Conservation (phyloP, 2,113 vertebrate species). For the Corvus cornix region DNA sequence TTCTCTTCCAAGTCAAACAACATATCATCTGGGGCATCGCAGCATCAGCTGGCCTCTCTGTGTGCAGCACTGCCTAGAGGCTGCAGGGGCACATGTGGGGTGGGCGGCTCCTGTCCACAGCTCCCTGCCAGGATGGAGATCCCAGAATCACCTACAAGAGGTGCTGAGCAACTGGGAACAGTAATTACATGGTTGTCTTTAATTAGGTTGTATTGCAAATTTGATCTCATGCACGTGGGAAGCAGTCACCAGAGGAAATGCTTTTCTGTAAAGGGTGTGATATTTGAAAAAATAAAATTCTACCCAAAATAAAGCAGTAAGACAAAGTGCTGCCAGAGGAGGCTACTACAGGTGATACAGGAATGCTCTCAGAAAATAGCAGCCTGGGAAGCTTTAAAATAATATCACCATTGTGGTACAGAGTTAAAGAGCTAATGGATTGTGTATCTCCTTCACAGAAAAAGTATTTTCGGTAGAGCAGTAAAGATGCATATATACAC, state of each 20-base stretch:
- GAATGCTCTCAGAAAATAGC: neutral
- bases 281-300: neutral
- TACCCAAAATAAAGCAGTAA: neutral
- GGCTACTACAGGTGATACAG: neutral
- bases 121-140: neutral
- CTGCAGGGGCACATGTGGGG: fast-evolving
- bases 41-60: neutral
- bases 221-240: neutral
- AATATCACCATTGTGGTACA: neutral
- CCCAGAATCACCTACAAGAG: neutral
- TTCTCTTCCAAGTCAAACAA: neutral
- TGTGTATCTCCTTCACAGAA: neutral
- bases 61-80: fast-evolving
- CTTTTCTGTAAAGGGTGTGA: neutral
- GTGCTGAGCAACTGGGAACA: neutral
- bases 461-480: neutral
- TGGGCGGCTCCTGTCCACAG: neutral
- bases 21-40: neutral
- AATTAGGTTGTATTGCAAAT: neutral
- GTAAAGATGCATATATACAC: neutral
- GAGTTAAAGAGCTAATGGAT: neutral
- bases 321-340: neutral
- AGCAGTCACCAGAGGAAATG: neutral
- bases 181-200: neutral
- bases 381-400: neutral